Conservation (phyloP, 2,888 invertebrate species). For the Rotaria macrura region DNA sequence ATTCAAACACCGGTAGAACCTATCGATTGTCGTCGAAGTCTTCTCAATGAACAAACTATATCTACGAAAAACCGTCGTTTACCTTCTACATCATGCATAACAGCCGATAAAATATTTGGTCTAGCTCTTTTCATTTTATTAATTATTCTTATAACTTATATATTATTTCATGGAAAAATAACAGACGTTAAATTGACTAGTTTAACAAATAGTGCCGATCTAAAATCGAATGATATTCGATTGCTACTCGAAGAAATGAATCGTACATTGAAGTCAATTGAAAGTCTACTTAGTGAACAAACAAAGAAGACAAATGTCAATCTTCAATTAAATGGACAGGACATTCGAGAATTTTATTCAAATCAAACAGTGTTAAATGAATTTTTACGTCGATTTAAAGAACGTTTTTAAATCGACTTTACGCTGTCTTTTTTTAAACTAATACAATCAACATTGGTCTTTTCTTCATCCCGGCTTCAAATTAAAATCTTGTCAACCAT, state of each 20-base stretch:
- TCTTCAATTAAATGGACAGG: slow-evolving; percentile 7
- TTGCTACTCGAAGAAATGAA: not conserved
- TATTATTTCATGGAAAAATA: slow-evolving; percentile 5
- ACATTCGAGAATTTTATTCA: not conserved
- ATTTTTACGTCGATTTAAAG: not conserved
- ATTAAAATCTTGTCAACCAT: not conserved
- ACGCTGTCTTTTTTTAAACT: not conserved
- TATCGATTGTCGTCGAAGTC: not conserved
- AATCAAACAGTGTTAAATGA: not conserved
- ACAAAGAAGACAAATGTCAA: not conserved
- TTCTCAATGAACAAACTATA: not conserved
- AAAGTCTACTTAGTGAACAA: not conserved
- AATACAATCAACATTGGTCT: not conserved
- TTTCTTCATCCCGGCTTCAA: not conserved
- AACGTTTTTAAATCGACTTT: not conserved
- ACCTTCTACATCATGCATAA: not conserved
- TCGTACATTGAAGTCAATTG: not conserved
- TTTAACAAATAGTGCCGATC: not conserved
- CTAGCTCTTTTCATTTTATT: not conserved
- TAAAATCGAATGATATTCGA: not conserved
- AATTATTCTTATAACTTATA: not conserved
- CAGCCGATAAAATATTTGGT: slow-evolving; percentile 3
- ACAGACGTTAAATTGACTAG: not conserved
- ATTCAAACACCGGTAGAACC: slow-evolving; percentile 3
- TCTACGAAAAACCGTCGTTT: not conserved